phyloP scores from a whole-genome alignment of 2,888 invertebrate genomes.

The Oxytorus armatus region DNA sequence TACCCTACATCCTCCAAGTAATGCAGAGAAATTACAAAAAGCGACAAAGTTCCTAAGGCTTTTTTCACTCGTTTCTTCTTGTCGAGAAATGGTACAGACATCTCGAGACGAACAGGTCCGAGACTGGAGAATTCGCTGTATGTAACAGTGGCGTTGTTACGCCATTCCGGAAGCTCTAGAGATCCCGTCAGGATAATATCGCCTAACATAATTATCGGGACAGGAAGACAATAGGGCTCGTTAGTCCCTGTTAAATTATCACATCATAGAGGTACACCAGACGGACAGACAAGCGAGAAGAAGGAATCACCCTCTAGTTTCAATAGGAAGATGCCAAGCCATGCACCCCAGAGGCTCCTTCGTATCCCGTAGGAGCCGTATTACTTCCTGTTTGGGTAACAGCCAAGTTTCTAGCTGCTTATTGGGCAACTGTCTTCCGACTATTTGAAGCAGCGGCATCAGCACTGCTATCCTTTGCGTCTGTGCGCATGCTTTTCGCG shows the following conservation, averaged over 20 bases:
- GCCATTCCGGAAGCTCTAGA: constrained; percentile 35
- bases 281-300: constrained; percentile 58
- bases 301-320: constrained; percentile 51
- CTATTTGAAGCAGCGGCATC: constrained; percentile 40
- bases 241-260: constrained; percentile 76
- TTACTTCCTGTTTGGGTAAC: constrained; percentile 80
- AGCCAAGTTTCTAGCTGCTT: constrained; percentile 80
- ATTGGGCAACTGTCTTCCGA: constrained; percentile 73
- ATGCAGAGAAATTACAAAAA: not conserved
- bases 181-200: constrained; percentile 27
- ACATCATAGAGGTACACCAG: constrained; percentile 61
- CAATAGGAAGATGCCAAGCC: constrained; percentile 69
- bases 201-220: constrained; percentile 80
- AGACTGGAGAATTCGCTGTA: not conserved
- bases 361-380: constrained; percentile 71
- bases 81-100: not conserved
- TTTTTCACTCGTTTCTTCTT: not conserved
- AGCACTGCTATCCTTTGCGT: constrained; percentile 41
- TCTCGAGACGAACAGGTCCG: not conserved
- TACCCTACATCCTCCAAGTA: not conserved
- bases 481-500: constrained; percentile 56
- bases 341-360: constrained; percentile 60
- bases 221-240: constrained; percentile 80
- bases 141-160: constrained; percentile 23
- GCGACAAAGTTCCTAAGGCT: not conserved